A percentile compares a stretch with the other conserved stretches of the same genome.
phyloP scores from a whole-genome alignment of 2,888 invertebrate genomes.

The Alsophila aescularia region DNA sequence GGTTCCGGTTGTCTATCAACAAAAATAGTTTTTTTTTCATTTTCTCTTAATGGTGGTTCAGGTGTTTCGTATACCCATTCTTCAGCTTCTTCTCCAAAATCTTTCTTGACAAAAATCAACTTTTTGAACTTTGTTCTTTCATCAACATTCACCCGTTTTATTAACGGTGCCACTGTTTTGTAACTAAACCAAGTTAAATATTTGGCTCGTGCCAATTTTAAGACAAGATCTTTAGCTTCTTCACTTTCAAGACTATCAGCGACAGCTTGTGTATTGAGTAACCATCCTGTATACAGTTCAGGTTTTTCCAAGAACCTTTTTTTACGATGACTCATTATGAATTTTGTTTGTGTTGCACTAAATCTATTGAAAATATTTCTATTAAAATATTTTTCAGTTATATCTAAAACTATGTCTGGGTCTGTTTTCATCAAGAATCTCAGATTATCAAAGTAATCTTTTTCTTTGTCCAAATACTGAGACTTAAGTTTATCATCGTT shows the following conservation, averaged over 20 bases:
- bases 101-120: conserved; percentile 47
- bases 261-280: conserved; percentile 37
- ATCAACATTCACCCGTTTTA: conserved; percentile 38
- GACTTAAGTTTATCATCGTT: conserved; percentile 19
- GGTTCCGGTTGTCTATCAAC: conserved; percentile 28
- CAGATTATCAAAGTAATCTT: conserved; percentile 20
- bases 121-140: conserved; percentile 41
- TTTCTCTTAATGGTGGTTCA: conserved; percentile 16
- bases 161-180: conserved; percentile 40
- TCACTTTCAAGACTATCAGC: conserved; percentile 34
- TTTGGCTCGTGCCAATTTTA: conserved; percentile 37
- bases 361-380: conserved; percentile 12
- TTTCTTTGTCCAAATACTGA: conserved; percentile 20
- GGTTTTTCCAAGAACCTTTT: conserved; percentile 38
- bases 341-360: conserved; percentile 37
- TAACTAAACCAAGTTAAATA: conserved; percentile 42
- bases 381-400: conserved; percentile 40
- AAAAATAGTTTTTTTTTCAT: conserved; percentile 27
- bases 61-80: conserved; percentile 50
- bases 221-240: conserved; percentile 39
- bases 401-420: conserved; percentile 38
- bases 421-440: conserved; percentile 5
- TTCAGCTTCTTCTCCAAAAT: conserved; percentile 32
- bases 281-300: conserved; percentile 41
- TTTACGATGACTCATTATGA: conserved; percentile 39